Percentiles rank a stretch among this genome's conserved stretches.
Evolutionary conservation across 2,888 invertebrate species (phyloP).

Genomic region (Lasioglossum marginatum): DNA sequence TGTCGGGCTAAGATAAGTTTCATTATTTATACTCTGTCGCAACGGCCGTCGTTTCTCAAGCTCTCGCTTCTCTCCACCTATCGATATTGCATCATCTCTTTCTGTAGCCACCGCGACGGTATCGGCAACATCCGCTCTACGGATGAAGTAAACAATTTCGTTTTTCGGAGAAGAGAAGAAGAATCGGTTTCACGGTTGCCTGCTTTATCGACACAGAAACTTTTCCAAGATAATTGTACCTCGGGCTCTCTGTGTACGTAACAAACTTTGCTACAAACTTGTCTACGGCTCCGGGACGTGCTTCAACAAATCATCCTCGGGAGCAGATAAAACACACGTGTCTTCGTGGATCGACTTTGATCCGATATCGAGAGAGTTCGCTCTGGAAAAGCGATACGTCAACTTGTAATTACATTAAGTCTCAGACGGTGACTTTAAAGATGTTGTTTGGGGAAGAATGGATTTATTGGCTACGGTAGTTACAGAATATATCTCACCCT

Average conservation of each 20-base stretch:
- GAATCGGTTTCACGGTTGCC: not conserved
- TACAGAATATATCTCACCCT: too few species aligned
- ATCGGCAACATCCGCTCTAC: not conserved
- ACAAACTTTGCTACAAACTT: conserved; percentile 1
- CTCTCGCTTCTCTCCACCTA: not conserved
- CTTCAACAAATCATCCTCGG: not conserved
- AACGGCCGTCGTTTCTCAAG: conserved; percentile 16
- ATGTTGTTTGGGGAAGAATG: not conserved
- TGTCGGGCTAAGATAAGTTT: conserved; percentile 34
- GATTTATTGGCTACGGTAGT: too few species aligned
- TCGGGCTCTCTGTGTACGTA: not conserved
- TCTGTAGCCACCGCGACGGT: not conserved
- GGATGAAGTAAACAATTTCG: not conserved
- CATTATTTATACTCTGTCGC: conserved; percentile 31
- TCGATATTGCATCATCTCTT: not conserved
- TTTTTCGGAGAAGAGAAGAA: not conserved
- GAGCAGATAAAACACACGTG: not conserved
- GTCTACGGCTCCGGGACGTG: not conserved
- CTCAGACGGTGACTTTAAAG: not conserved
- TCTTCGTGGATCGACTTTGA: not conserved
- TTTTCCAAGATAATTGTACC: not conserved
- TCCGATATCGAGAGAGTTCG: not conserved
- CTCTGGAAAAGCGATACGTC: not conserved
- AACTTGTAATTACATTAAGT: not conserved
- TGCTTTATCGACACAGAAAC: conserved; percentile 3